Base-by-base conservation (phyloP, 2,888 invertebrate species). In the Horisme vitalbata region DNA sequence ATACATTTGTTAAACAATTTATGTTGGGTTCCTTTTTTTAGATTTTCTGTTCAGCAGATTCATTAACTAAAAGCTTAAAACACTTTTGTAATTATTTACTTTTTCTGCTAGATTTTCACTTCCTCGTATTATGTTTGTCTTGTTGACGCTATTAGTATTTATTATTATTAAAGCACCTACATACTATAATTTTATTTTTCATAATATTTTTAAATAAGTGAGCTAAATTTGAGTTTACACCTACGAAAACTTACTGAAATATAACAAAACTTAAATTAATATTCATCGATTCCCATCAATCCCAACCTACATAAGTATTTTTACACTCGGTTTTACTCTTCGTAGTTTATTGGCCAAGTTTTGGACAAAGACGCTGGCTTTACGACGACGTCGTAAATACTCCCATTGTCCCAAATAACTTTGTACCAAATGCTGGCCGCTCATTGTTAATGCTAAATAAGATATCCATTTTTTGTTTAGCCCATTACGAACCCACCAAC, bases 381-480 rank as follows among this genome's bases (percentile, higher is more conserved):
- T 87, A 87, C 64, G 72, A 87, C 64, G 72, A 71, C 71, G 52
- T 69, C 80, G 72, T 89, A 88, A 87, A 86, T 77, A 68, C 70
- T 60, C 68, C 77, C 69, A 85, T 88, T 87, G 85, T 86, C 65
- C 68, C 63, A 59, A 52, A 59, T 67, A 76, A 68, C 75, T 73
- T 75, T 67, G 71, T 71, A 79, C 80, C 72, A 79, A 85, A 80
- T 72, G 71, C 79, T 70, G 72, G 53, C 68, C 71, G 73, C 78
- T 79, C 70, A 84, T 87, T 87, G 86, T 89, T 80, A 74, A 76
- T 72, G 69, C 77, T 84, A 86, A 89, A 85, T 89, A 80, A 89
- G 88, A 86, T 79, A 81, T 89, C 83, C 81, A 83, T 79, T 86
- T 88, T 83, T 79, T 80, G 77, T 84, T 79, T 73, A 71, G 79